phyloP scores from a whole-genome alignment of 2,113 vertebrate genomes.

The Sceloporus undulatus region DNA sequence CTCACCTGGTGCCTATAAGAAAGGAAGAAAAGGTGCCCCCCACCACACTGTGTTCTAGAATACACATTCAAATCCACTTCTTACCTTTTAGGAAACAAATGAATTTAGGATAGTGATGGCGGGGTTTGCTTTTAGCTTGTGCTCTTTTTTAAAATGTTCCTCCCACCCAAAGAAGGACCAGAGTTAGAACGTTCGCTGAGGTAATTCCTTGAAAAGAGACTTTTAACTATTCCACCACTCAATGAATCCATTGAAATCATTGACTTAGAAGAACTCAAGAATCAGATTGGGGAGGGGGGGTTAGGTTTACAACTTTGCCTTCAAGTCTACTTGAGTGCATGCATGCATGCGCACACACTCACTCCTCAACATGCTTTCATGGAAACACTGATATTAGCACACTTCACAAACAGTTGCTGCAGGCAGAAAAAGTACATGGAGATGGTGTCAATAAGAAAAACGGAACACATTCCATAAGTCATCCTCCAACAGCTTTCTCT shows the following conservation, averaged over 20 bases:
- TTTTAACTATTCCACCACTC: too few relatives aligned
- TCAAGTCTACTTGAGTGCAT: neutral
- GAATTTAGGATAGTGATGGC: neutral
- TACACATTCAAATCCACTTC: neutral
- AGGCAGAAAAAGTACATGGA: neutral
- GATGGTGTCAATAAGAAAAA: neutral
- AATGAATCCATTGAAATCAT: too few relatives aligned
- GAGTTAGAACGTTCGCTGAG: too few relatives aligned
- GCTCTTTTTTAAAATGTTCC: neutral
- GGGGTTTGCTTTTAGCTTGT: neutral
- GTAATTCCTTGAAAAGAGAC: too few relatives aligned
- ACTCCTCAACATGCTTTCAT: too few relatives aligned
- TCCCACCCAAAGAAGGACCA: fast-evolving
- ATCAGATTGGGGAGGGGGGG: too few relatives aligned
- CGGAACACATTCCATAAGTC: constrained; percentile 11
- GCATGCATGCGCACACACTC: too few relatives aligned
- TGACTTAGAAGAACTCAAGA: neutral
- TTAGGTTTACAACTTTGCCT: neutral
- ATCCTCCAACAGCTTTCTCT: neutral
- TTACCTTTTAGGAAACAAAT: neutral
- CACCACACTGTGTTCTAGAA: neutral
- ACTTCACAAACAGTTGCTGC: neutral
- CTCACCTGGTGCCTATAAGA: neutral
- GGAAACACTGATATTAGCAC: neutral
- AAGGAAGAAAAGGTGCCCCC: neutral